phyloP scores from a whole-genome alignment of 2,113 vertebrate species.

The Eupsittula cactorum region DNA sequence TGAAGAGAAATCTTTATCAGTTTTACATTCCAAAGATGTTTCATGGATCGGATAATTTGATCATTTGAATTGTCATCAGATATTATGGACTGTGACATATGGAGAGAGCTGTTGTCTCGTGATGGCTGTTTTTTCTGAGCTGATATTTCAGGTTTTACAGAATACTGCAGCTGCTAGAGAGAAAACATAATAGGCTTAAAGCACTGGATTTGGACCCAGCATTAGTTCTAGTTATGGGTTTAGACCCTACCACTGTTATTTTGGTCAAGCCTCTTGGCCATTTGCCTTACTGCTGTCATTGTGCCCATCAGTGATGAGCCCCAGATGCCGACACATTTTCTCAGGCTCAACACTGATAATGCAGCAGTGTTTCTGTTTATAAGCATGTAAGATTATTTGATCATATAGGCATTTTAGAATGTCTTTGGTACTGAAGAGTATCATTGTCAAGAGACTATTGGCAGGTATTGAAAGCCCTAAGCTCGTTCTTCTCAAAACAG shows the following conservation, averaged over 20 bases:
- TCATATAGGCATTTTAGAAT: not conserved
- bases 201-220: not conserved
- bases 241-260: not conserved
- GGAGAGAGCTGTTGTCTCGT: not conserved
- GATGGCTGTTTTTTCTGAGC: not conserved
- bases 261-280: constrained; percentile 20
- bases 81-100: not conserved
- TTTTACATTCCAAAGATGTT: not conserved
- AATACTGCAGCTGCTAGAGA: constrained; percentile 14
- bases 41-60: not conserved
- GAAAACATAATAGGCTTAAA: not conserved
- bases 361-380: constrained; percentile 5
- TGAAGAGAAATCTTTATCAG: not conserved
- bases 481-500: not conserved
- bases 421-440: not conserved
- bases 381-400: not conserved
- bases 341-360: constrained; percentile 29
- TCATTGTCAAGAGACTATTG: not conserved
- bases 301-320: not conserved
- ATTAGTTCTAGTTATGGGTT: constrained; percentile 23
- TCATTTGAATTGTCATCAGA: not conserved
- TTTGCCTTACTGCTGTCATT: constrained; percentile 1
- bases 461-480: not conserved
- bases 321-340: constrained; percentile 28
- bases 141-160: constrained; percentile 23